phyloP scores from a whole-genome alignment of 2,888 invertebrate genomes.

The Lycophotia porphyrea region DNA sequence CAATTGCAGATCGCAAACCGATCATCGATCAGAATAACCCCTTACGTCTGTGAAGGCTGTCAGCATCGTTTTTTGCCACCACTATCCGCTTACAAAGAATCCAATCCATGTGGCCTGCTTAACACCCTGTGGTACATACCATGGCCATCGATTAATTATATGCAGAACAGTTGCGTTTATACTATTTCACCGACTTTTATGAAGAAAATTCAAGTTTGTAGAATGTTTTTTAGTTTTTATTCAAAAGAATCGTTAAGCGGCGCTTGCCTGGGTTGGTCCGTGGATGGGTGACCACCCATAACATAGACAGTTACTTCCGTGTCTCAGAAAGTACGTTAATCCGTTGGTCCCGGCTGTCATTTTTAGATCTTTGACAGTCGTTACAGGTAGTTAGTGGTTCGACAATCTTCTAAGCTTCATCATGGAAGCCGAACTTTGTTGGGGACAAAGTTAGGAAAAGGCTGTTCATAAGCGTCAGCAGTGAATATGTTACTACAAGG shows the following conservation, averaged over 20 bases:
- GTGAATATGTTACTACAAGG: background rate
- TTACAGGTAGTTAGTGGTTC: no score
- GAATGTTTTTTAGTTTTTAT: no score
- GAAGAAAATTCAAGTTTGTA: background rate
- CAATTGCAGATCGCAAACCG: slow-evolving; percentile 13
- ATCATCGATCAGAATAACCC: slow-evolving; percentile 30
- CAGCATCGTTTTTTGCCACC: slow-evolving; percentile 50
- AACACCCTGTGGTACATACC: slow-evolving; percentile 13
- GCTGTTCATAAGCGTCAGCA: background rate
- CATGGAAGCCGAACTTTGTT: no score
- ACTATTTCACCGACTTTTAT: background rate
- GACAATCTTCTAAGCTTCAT: no score
- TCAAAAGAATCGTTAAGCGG: no score
- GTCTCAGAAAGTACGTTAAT: no score
- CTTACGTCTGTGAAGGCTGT: slow-evolving; percentile 34
- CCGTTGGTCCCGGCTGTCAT: no score
- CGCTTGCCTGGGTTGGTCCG: no score
- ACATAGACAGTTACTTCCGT: no score
- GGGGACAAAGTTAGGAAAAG: no score
- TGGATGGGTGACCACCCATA: no score
- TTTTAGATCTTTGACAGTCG: no score
- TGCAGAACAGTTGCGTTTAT: background rate
- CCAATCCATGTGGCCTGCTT: slow-evolving; percentile 61
- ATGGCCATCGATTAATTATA: slow-evolving; percentile 29
- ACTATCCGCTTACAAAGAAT: slow-evolving; percentile 66